Percentiles rank a stretch among this genome's conserved stretches.
These are phyloP conservation scores for Cataglyphis livida DNA, from an alignment of 2,888 invertebrate species.

Conservation along the genomic window DNA sequence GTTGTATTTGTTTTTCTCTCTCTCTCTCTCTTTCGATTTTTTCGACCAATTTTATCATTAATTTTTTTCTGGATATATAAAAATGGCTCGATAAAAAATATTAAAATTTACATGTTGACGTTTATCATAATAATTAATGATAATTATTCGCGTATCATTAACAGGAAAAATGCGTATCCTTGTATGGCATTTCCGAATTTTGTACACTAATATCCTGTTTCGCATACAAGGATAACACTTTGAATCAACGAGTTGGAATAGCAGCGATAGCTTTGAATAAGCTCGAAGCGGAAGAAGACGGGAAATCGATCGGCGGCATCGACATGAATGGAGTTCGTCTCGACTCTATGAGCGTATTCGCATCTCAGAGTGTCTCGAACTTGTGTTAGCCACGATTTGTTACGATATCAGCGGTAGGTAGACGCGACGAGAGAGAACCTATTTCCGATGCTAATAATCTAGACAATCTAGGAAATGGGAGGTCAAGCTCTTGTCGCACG, in stretches of 20 bases:
- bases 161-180: not conserved
- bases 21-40: not conserved
- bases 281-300: not conserved
- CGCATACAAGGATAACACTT: not conserved
- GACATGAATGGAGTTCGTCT: not conserved
- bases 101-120: not conserved
- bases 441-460: not conserved
- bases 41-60: not conserved
- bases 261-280: not conserved
- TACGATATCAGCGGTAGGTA: not conserved
- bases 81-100: not conserved
- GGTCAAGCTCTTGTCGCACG: slow-evolving; percentile 1
- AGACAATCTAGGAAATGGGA: not conserved
- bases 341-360: not conserved
- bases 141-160: not conserved
- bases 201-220: not conserved
- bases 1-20: slow-evolving; percentile 9
- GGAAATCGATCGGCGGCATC: not conserved
- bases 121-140: not conserved
- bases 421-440: not conserved
- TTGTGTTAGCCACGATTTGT: not conserved
- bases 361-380: not conserved
- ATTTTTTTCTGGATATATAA: not conserved
- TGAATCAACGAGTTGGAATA: not conserved
- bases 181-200: not conserved